A percentile compares a stretch with the other conserved stretches of the same genome.
Conservation (phyloP, 1,140 invertebrate genomes). For the Triops cancriformis region DNA sequence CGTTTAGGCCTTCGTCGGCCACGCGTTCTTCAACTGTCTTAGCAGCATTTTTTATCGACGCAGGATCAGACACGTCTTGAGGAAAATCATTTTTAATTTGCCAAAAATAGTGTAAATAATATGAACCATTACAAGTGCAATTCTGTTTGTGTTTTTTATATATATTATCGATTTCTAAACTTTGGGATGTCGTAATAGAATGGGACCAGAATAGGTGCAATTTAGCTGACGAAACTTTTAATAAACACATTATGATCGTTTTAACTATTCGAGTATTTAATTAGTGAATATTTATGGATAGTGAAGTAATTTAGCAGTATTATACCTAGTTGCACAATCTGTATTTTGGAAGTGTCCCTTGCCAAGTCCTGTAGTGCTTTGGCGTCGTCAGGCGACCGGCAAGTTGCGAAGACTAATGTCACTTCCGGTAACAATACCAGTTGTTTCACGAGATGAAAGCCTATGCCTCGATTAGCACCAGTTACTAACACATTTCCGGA, state of each 20-base stretch:
- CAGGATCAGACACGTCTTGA: constrained; percentile 47
- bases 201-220: constrained; percentile 27
- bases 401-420: constrained; percentile 1
- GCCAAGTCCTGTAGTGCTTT: constrained; percentile 20
- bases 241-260: too few species aligned
- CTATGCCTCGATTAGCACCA: constrained; percentile 22
- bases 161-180: too few species aligned
- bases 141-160: too few species aligned
- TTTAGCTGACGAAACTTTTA: neutral
- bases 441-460: constrained; percentile 19
- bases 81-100: too few species aligned
- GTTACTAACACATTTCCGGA: constrained; percentile 18
- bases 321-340: constrained; percentile 25
- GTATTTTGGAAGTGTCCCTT: constrained; percentile 15
- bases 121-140: too few species aligned
- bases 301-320: neutral
- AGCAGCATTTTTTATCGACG: constrained; percentile 34
- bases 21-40: constrained; percentile 36
- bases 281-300: too few species aligned
- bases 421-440: neutral
- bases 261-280: too few species aligned
- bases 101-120: too few species aligned
- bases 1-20: constrained; percentile 60
- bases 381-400: constrained; percentile 19
- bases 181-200: too few species aligned